A percentile compares a stretch with the other conserved stretches of the same genome.
Evolutionary conservation across 2,113 vertebrate genomes (phyloP).

Genomic region (Aix galericulata): DNA sequence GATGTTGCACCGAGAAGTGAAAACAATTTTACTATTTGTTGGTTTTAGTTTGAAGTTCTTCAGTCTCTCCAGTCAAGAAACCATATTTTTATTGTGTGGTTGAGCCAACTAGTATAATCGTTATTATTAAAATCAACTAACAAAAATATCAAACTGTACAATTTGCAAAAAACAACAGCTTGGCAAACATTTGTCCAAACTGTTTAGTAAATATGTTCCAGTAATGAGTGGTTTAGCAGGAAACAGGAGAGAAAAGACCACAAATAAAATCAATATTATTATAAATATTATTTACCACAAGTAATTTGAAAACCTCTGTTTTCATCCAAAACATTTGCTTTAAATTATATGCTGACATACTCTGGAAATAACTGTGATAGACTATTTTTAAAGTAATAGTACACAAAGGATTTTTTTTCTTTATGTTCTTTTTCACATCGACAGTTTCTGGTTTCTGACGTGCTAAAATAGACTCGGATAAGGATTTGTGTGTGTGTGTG

Average conservation of each 20-base stretch:
- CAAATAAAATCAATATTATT: constrained; percentile 62
- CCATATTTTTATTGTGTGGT: not conserved
- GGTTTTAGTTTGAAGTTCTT: not conserved
- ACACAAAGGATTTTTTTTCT: constrained; percentile 45
- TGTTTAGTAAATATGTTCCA: not conserved
- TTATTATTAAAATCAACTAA: constrained; percentile 3
- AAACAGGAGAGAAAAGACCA: constrained; percentile 35
- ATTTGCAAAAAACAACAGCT: constrained; percentile 5
- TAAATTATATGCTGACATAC: constrained; percentile 48
- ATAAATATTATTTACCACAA: constrained; percentile 51
- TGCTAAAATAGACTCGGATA: constrained; percentile 25
- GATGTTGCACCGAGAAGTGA: not conserved
- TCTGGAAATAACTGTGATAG: constrained; percentile 54
- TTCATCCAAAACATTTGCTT: constrained; percentile 51
- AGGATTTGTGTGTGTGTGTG: not conserved
- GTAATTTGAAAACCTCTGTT: constrained; percentile 12
- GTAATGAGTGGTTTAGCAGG: constrained; percentile 33
- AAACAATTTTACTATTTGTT: not conserved
- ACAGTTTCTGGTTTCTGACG: constrained; percentile 1
- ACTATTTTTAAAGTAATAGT: constrained; percentile 48
- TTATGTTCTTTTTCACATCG: not conserved
- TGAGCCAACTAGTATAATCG: not conserved
- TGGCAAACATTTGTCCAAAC: constrained; percentile 31
- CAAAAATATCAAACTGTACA: not conserved
- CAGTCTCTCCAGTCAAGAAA: not conserved